These are phyloP conservation scores for Vanacampus margaritifer DNA, from an alignment of 2,113 vertebrate species.

Conservation along the genomic window DNA sequence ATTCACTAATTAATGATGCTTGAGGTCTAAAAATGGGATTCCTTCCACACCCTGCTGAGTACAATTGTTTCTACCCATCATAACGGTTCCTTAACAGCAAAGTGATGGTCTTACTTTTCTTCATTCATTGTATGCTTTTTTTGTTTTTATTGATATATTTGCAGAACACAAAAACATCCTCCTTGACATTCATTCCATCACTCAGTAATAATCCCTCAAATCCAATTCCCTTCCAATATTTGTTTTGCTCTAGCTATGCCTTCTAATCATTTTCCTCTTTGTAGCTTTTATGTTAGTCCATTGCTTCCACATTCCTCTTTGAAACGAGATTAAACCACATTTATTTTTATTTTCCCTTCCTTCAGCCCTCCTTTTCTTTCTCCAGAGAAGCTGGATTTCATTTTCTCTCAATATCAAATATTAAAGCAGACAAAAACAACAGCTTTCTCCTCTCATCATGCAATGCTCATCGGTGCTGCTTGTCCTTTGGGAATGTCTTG, in stretches of 20 bases:
- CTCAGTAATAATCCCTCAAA: slow-evolving; percentile 27
- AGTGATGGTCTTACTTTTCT: slow-evolving; percentile 18
- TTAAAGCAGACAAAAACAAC: slow-evolving; percentile 20
- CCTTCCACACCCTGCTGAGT: background rate
- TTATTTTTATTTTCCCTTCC: slow-evolving; percentile 26
- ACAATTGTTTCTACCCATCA: slow-evolving; percentile 10
- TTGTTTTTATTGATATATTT: slow-evolving; percentile 30
- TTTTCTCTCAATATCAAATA: slow-evolving; percentile 25
- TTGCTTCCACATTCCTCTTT: slow-evolving; percentile 32
- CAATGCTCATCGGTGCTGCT: slow-evolving; percentile 20
- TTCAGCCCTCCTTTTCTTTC: slow-evolving; percentile 7
- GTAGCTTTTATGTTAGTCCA: background rate
- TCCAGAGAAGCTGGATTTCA: slow-evolving; percentile 6
- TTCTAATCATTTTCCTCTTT: background rate
- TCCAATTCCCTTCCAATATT: slow-evolving; percentile 22
- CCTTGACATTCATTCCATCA: slow-evolving; percentile 15
- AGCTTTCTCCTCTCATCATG: slow-evolving; percentile 38
- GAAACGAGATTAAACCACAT: slow-evolving; percentile 28
- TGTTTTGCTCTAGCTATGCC: slow-evolving; percentile 11
- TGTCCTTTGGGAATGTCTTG: slow-evolving; percentile 51
- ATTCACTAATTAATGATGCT: slow-evolving; percentile 40
- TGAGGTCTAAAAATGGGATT: slow-evolving; percentile 6
- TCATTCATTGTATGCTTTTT: slow-evolving; percentile 11
- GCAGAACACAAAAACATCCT: background rate
- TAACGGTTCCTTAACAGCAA: slow-evolving; percentile 7